phyloP scores from a whole-genome alignment of 2,888 invertebrate genomes.

The Spisula subtruncata region DNA sequence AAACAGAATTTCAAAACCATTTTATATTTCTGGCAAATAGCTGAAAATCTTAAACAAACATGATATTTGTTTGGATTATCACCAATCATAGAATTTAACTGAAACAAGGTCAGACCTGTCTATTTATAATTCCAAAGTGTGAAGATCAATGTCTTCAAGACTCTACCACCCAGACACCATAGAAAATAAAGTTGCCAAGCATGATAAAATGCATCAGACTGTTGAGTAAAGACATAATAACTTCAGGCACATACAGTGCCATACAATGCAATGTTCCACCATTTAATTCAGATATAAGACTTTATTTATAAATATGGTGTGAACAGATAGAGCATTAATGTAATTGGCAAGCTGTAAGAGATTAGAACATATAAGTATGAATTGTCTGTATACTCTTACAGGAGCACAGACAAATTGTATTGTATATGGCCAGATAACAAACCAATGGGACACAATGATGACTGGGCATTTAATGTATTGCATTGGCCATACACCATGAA shows the following conservation, averaged over 20 bases:
- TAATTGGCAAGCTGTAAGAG: no score
- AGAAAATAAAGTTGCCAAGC: background rate
- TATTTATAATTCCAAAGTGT: background rate
- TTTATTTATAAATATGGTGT: background rate
- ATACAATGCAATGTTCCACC: background rate
- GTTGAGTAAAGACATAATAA: background rate
- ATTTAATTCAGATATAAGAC: background rate
- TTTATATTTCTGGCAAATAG: conserved; percentile 11
- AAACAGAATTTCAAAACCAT: background rate
- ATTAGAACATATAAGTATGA: no score
- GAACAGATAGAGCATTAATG: no score
- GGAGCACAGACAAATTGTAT: no score
- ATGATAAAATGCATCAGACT: background rate
- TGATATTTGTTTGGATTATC: conserved; percentile 15
- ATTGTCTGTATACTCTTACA: no score
- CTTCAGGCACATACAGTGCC: background rate
- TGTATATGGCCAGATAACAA: no score
- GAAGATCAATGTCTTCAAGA: background rate
- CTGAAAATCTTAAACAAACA: conserved; percentile 9
- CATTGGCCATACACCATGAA: no score
- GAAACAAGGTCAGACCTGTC: background rate
- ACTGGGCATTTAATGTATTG: no score
- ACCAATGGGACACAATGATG: no score
- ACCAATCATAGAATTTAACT: background rate
- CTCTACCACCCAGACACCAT: background rate